These are phyloP conservation scores for Dendrolimus pini DNA, from an alignment of 2,888 invertebrate genomes.

Conservation along the genomic window DNA sequence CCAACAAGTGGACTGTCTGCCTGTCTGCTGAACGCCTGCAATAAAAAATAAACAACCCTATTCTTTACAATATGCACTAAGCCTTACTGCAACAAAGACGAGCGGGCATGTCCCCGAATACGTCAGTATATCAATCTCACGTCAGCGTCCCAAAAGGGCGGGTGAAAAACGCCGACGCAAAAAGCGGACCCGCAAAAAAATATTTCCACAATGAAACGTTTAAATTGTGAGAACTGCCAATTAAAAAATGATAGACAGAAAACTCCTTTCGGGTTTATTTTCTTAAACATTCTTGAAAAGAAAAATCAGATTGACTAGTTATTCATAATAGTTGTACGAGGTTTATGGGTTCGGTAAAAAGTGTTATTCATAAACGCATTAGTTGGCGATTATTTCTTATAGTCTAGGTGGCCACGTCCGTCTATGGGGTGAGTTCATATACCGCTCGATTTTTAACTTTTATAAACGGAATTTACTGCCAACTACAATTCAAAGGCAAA, in stretches of 20 bases:
- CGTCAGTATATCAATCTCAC: constrained; percentile 73
- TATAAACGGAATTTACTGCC: no score
- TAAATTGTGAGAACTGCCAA: constrained; percentile 73
- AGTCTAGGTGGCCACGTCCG: no score
- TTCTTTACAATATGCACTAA: neutral
- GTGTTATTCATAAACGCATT: no score
- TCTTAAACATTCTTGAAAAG: constrained; percentile 16
- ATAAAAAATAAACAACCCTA: no score
- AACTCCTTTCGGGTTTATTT: constrained; percentile 12
- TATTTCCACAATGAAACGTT: constrained; percentile 63
- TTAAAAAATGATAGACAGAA: constrained; percentile 73
- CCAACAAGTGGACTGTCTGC: no score
- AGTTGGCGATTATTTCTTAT: no score
- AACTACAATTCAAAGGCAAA: no score
- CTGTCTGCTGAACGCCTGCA: no score
- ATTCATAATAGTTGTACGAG: no score
- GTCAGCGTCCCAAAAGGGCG: constrained; percentile 70
- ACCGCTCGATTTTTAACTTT: no score
- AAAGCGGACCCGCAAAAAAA: constrained; percentile 53
- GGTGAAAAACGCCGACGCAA: constrained; percentile 55
- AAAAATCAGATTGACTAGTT: neutral
- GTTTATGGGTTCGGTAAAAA: no score
- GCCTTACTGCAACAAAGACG: constrained; percentile 52
- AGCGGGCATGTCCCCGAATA: constrained; percentile 66
- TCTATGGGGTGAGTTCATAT: no score